These are phyloP conservation scores for Ctenosaura bakeri DNA, from an alignment of 2,797 vertebrate species.

Conservation along the genomic window DNA sequence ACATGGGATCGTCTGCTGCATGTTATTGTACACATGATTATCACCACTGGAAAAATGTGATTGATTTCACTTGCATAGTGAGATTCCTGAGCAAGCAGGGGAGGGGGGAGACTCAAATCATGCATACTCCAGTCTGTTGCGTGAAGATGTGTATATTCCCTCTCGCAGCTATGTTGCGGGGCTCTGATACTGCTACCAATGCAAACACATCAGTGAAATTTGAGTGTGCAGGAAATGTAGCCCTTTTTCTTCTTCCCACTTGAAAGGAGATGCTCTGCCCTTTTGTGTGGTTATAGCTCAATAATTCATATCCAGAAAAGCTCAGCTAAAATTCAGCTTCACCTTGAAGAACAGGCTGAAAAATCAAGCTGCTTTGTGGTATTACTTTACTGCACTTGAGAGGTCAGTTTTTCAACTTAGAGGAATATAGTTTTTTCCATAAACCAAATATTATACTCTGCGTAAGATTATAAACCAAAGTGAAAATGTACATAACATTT, in stretches of 20 bases:
- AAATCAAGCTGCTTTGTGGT: slow-evolving; percentile 24
- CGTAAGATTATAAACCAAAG: slow-evolving; percentile 47
- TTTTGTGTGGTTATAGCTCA: slow-evolving; percentile 18
- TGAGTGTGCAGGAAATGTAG: not conserved
- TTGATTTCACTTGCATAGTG: too few species aligned
- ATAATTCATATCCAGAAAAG: slow-evolving; percentile 14
- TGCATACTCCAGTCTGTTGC: too few species aligned
- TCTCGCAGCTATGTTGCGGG: too few species aligned
- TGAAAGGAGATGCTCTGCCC: not conserved
- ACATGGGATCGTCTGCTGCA: too few species aligned
- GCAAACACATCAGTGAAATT: not conserved
- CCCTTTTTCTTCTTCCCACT: not conserved
- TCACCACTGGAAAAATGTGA: too few species aligned
- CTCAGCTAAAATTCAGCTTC: slow-evolving; percentile 41
- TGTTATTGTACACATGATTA: too few species aligned
- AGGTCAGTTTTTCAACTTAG: slow-evolving; percentile 47
- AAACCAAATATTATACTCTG: slow-evolving; percentile 25
- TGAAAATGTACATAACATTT: slow-evolving; percentile 57
- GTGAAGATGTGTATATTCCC: too few species aligned
- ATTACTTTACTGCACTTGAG: slow-evolving; percentile 41
- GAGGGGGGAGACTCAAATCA: too few species aligned
- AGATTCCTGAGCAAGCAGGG: too few species aligned
- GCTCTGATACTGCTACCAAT: not conserved
- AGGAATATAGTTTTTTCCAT: slow-evolving; percentile 25
- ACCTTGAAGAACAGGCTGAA: slow-evolving; percentile 11